Evolutionary conservation across 2,113 vertebrate genomes (phyloP).

Genomic region (Corapipo altera): DNA sequence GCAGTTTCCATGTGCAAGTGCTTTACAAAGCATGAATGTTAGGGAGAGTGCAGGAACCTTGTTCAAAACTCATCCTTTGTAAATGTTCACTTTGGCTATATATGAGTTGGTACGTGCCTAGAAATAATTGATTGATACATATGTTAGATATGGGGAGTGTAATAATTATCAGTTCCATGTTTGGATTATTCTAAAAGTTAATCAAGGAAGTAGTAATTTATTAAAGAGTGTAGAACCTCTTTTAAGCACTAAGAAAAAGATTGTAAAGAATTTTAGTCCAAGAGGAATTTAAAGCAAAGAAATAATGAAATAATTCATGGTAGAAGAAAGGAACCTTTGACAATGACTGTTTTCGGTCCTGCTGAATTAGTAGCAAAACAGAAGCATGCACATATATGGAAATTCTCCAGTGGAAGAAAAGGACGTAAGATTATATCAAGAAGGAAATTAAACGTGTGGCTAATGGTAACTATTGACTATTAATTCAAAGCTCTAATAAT

Average conservation of each 20-base stretch:
- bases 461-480: not conserved
- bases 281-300: not conserved
- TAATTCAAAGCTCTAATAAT: conserved; percentile 5
- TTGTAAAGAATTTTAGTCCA: not conserved
- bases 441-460: conserved; percentile 5
- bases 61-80: not conserved
- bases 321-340: not conserved
- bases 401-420: not conserved
- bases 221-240: not conserved
- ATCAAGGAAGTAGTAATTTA: not conserved
- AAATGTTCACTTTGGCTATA: not conserved
- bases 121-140: not conserved
- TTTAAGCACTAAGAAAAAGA: not conserved
- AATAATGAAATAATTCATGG: not conserved
- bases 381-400: not conserved
- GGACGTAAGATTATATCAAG: not conserved
- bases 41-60: not conserved
- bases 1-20: not conserved
- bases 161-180: not conserved
- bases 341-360: not conserved
- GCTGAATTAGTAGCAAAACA: not conserved
- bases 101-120: not conserved
- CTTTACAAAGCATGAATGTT: not conserved
- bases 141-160: not conserved
- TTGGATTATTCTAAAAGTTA: not conserved